phyloP scores from a whole-genome alignment of 2,888 invertebrate species.

The Entomobrya multifasciata region DNA sequence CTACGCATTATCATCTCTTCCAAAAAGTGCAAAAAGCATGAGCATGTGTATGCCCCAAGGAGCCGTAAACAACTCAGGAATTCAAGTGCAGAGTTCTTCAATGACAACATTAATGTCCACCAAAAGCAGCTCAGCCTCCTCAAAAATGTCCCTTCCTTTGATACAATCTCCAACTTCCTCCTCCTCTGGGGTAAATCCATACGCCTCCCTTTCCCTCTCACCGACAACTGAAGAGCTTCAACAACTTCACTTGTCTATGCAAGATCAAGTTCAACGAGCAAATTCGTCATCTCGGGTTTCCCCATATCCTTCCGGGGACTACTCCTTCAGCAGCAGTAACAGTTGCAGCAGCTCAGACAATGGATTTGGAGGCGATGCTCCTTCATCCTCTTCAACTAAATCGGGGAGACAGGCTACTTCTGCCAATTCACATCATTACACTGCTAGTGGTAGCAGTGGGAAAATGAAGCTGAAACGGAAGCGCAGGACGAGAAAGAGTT shows the following conservation, averaged over 20 bases:
- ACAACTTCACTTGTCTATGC: slow-evolving; percentile 45
- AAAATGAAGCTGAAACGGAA: slow-evolving; percentile 84
- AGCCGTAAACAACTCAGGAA: slow-evolving; percentile 17
- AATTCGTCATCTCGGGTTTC: slow-evolving; percentile 81
- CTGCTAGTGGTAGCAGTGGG: not conserved
- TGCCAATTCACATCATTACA: not conserved
- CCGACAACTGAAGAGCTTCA: slow-evolving; percentile 64
- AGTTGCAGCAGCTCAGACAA: slow-evolving; percentile 82
- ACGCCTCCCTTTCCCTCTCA: slow-evolving; percentile 42
- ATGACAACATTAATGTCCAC: slow-evolving; percentile 27
- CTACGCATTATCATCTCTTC: slow-evolving; percentile 72
- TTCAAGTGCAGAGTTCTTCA: slow-evolving; percentile 19
- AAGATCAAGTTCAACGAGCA: slow-evolving; percentile 11
- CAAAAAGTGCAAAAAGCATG: slow-evolving; percentile 79
- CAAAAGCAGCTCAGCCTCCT: not conserved
- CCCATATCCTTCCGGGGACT: slow-evolving; percentile 81
- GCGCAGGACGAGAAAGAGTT: slow-evolving; percentile 89
- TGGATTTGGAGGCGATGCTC: slow-evolving; percentile 38
- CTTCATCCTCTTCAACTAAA: not conserved
- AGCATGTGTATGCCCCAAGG: slow-evolving; percentile 78
- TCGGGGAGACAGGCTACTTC: not conserved
- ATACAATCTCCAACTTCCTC: slow-evolving; percentile 54
- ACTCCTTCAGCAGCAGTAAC: slow-evolving; percentile 80
- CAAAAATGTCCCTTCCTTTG: slow-evolving; percentile 25
- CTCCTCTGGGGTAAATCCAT: slow-evolving; percentile 63